Base-by-base conservation (phyloP, 2,113 vertebrate species). In the Marmota flaviventris region DNA sequence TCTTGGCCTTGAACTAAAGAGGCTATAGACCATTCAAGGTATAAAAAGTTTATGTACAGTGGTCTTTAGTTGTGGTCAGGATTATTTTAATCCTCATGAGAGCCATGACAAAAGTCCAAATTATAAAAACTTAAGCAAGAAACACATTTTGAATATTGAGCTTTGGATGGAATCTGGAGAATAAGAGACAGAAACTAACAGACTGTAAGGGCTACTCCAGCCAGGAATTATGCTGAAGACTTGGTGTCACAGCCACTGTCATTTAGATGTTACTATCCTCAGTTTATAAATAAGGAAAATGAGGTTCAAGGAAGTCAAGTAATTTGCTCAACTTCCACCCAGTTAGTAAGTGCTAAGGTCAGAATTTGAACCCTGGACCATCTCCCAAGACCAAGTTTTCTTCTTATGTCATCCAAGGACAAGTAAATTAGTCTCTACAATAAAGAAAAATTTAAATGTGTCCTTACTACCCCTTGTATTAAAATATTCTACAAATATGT, bases 71-170 rank as follows among this genome's bases (percentile, higher is more conserved):
- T 95, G 20, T 79, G 91, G 91, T 94, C 20, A 67, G 48, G 51
- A 78, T 96, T 96, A 91, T 63, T 91, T 97, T 94, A 97, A 39
- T 90, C 58, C 58, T 83, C 83, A 67, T 81, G 39, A 81, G 79
- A 96, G 25, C 85, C 72, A 90, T 29, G 32, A 77, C 65, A 93
- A 83, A 97, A 95, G 84, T 83, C 48, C 69, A 95, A 76, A 63
- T 89, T 95, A 88, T 97, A 75, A 97, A 97, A 90, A n/a, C 51
- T 70, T 27, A 93, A 81, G 11, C 85, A 89, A 63, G 58, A 94
- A 89, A 81, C 79, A 86, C 42, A 48, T 85, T 97, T 85, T 95
- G 58, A 91, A 92, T 53, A 32, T 79, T 37, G 17, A 94, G 29
- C 39, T 94, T 84, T 77, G 24, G 67, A n/a, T 93, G 27, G 7